Conservation (phyloP, 2,113 vertebrate genomes). For the Gambusia affinis region DNA sequence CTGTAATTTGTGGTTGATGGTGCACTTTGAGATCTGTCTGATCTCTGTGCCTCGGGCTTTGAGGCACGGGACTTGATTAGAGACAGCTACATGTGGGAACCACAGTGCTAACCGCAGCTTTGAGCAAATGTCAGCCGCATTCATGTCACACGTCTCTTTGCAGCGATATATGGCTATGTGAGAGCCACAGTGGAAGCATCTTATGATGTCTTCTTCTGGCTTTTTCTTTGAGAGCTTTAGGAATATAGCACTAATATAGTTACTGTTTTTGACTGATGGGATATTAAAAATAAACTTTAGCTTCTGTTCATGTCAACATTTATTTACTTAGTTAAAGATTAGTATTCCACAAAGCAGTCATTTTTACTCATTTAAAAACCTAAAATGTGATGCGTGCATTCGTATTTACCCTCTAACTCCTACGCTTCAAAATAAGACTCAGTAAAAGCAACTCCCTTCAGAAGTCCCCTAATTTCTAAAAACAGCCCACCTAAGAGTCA, state of each 20-base stretch:
- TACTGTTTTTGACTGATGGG: neutral
- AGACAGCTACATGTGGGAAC: slow-evolving; percentile 87
- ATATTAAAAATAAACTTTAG: neutral
- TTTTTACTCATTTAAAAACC: too few relatives aligned
- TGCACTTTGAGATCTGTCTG: slow-evolving; percentile 84
- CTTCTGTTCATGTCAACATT: neutral
- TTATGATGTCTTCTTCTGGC: slow-evolving; percentile 14
- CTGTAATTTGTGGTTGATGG: slow-evolving; percentile 88
- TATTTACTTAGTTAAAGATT: neutral
- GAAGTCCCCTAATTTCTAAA: too few relatives aligned
- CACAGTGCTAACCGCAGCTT: slow-evolving; percentile 82
- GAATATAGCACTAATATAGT: neutral
- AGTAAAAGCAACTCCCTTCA: too few relatives aligned
- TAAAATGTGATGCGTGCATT: too few relatives aligned
- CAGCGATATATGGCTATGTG: slow-evolving; percentile 55
- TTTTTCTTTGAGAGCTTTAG: slow-evolving; percentile 37
- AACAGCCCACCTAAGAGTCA: neutral
- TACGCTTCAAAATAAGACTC: too few relatives aligned
- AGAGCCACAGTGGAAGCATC: slow-evolving; percentile 23
- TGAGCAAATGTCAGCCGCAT: slow-evolving; percentile 78
- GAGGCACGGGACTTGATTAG: slow-evolving; percentile 84
- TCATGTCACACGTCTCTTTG: slow-evolving; percentile 72
- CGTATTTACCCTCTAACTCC: too few relatives aligned
- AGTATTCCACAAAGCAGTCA: neutral
- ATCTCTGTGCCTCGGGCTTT: slow-evolving; percentile 81